A percentile compares a stretch with the other conserved stretches of the same genome.
Conservation (phyloP, 2,888 invertebrate genomes). For the Zaprionus lineosus region DNA sequence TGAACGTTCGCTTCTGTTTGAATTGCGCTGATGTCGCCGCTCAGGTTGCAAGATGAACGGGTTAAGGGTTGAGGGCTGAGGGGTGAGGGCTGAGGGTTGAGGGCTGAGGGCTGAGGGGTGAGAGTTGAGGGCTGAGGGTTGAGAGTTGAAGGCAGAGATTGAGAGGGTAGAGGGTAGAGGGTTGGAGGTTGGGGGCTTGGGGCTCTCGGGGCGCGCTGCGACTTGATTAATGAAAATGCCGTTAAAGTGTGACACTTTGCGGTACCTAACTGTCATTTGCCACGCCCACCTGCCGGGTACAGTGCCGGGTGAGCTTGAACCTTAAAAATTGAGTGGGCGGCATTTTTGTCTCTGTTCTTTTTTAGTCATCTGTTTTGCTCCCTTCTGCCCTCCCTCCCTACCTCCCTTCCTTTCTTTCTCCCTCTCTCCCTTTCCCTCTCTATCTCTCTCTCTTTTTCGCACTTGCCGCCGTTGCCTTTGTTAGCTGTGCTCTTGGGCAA, state of each 20-base stretch:
- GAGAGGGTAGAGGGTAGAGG: not conserved
- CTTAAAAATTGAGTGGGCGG: constrained; percentile 49
- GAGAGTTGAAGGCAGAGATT: not conserved
- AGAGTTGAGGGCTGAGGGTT: not conserved
- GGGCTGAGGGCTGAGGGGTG: not conserved
- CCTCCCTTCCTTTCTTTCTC: not conserved
- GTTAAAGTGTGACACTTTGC: constrained; percentile 75
- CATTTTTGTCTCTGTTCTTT: constrained; percentile 14
- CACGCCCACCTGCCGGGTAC: constrained; percentile 53
- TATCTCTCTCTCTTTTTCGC: not conserved
- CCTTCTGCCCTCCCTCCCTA: too few relatives aligned
- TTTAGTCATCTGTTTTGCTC: not conserved
- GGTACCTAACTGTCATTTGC: constrained; percentile 58
- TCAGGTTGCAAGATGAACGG: constrained; percentile 19
- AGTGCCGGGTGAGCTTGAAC: constrained; percentile 17
- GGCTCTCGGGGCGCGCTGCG: constrained; percentile 21
- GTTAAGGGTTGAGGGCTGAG: not conserved
- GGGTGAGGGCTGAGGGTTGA: too few relatives aligned
- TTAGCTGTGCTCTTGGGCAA: too few relatives aligned
- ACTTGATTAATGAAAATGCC: constrained; percentile 74
- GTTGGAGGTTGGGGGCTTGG: not conserved
- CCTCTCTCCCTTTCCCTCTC: not conserved
- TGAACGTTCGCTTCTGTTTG: constrained; percentile 38
- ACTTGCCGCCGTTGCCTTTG: too few relatives aligned
- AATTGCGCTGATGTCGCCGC: constrained; percentile 1